Evolutionary conservation across 2,888 invertebrate species (phyloP).

Genomic region (Rotaria macrura): DNA sequence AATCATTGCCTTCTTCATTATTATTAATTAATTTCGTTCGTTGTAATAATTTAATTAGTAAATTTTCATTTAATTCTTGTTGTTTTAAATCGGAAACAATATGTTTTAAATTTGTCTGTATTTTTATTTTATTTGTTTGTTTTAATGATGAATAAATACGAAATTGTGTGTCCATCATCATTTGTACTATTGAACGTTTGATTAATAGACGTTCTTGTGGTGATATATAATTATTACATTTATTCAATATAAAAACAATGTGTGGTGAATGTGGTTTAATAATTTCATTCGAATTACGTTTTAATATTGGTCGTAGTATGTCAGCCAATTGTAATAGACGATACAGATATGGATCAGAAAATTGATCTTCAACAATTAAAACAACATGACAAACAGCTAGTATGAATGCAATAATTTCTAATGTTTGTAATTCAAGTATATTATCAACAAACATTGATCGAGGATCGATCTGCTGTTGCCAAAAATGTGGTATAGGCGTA

Average conservation of each 20-base stretch:
- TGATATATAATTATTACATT: slow-evolving; percentile 7
- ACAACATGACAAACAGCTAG: slow-evolving; percentile 80
- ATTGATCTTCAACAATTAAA: slow-evolving; percentile 77
- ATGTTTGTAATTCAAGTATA: slow-evolving; percentile 54
- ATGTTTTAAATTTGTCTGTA: slow-evolving; percentile 3
- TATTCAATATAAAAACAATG: slow-evolving; percentile 1
- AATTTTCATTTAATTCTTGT: background rate
- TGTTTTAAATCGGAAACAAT: background rate
- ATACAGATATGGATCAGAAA: slow-evolving; percentile 63
- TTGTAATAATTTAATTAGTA: slow-evolving; percentile 1
- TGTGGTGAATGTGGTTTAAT: background rate
- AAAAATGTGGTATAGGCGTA: background rate
- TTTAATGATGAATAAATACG: background rate
- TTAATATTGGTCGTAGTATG: background rate
- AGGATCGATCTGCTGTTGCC: slow-evolving; percentile 9
- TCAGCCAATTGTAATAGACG: slow-evolving; percentile 17
- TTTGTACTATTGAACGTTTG: background rate
- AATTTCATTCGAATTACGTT: background rate
- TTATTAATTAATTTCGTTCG: background rate
- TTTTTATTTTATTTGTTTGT: background rate
- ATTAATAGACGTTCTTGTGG: slow-evolving; percentile 15
- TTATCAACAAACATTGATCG: slow-evolving; percentile 25
- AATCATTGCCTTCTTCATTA: background rate
- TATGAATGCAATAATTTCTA: slow-evolving; percentile 70
- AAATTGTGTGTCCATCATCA: slow-evolving; percentile 6